Percentiles rank a stretch among this genome's conserved stretches.
Evolutionary conservation across 1,140 invertebrate species (phyloP).

Genomic region (Physella acuta): DNA sequence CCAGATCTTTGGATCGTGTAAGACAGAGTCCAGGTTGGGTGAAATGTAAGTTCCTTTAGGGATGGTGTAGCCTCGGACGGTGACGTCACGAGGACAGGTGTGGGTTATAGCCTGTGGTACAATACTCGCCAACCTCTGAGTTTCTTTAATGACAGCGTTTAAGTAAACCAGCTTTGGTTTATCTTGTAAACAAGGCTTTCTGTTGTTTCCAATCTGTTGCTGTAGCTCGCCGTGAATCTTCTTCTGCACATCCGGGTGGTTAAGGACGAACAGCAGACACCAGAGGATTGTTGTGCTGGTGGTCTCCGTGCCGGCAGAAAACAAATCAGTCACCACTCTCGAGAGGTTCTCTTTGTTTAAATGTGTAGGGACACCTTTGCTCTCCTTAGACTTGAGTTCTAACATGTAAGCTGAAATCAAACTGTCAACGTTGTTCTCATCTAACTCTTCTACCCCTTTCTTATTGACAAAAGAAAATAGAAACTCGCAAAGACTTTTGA

Average conservation of each 20-base stretch:
- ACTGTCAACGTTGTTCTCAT: no score
- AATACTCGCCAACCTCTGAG: constrained; percentile 20
- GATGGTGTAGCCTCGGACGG: constrained; percentile 49
- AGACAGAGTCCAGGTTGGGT: no score
- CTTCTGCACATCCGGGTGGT: constrained; percentile 72
- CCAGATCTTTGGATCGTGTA: constrained; percentile 65
- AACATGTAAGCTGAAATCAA: no score
- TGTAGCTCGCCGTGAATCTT: constrained; percentile 86
- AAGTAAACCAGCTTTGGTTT: constrained; percentile 30
- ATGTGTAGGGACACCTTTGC: no score
- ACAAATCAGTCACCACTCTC: no score
- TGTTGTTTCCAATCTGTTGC: constrained; percentile 72
- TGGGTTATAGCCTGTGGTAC: background rate
- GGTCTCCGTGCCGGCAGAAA: constrained; percentile 38
- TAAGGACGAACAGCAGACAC: constrained; percentile 80
- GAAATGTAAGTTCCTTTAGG: no score
- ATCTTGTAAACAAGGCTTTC: constrained; percentile 60
- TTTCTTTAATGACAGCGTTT: constrained; percentile 35
- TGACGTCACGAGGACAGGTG: constrained; percentile 27
- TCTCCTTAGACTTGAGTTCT: no score
- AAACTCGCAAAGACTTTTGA: no score
- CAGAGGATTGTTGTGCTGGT: constrained; percentile 54
- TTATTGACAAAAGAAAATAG: no score
- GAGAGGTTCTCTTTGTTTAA: no score
- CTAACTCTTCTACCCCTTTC: no score